Evolutionary conservation across 92 coral and sea anemone species (phyloP).

Genomic region (Zoanthus sansibaricus): DNA sequence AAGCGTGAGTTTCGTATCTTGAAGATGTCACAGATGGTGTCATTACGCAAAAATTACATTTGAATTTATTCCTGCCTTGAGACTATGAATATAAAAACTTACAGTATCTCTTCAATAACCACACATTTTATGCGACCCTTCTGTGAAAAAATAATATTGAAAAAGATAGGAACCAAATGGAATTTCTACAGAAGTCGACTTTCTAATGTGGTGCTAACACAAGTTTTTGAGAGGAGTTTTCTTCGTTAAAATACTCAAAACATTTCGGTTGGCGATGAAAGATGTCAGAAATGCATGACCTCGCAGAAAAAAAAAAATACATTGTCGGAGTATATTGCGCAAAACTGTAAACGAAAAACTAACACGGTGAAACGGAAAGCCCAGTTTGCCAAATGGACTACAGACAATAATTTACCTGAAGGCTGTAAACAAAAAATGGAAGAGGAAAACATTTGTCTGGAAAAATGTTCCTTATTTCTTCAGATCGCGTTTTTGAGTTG

Average conservation of each 20-base stretch:
- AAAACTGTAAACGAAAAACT: background rate
- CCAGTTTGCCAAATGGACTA: background rate
- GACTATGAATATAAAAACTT: background rate
- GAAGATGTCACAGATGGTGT: background rate
- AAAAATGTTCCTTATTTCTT: background rate
- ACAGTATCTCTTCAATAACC: background rate
- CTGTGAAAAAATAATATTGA: background rate
- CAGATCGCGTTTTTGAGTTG: constrained; percentile 15
- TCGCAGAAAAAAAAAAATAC: background rate
- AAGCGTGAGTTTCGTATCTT: too few relatives aligned
- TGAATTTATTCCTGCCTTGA: background rate
- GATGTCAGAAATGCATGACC: background rate
- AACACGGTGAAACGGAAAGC: background rate
- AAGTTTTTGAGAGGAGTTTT: background rate
- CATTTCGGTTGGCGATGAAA: constrained; percentile 3
- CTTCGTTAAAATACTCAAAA: background rate
- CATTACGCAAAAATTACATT: background rate
- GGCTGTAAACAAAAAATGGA: too few relatives aligned
- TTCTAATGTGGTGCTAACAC: background rate
- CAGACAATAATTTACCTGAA: constrained; percentile 4
- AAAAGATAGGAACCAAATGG: background rate
- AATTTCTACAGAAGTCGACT: background rate
- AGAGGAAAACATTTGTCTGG: background rate
- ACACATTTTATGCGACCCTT: background rate
- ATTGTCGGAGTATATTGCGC: background rate